phyloP scores from a whole-genome alignment of 2,113 vertebrate species.

The Coptodon rendalli region DNA sequence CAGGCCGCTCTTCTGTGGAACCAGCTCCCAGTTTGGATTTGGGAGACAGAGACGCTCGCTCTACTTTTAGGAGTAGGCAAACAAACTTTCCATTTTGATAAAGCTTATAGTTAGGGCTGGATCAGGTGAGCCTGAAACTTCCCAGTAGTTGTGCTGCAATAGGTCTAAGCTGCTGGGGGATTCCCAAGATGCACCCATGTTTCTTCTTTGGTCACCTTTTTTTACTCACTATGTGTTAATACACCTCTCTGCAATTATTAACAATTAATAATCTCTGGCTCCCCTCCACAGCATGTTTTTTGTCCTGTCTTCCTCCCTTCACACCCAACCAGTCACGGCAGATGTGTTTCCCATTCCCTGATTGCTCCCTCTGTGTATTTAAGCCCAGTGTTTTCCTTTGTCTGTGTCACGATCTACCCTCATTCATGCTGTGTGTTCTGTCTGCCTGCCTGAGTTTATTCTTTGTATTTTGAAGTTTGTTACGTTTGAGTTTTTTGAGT shows the following conservation, averaged over 20 bases:
- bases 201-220: background rate
- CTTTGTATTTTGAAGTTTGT: background rate
- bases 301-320: background rate
- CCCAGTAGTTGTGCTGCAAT: background rate
- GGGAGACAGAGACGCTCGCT: background rate
- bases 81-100: background rate
- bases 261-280: background rate
- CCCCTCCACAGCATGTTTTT: background rate
- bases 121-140: background rate
- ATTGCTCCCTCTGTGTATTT: background rate
- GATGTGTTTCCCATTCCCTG: background rate
- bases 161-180: background rate
- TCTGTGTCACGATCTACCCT: background rate
- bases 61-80: background rate
- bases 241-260: background rate
- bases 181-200: background rate
- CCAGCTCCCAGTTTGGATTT: background rate
- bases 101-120: background rate
- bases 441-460: background rate
- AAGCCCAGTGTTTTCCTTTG: background rate
- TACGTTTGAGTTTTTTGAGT: background rate
- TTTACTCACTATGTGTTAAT: background rate
- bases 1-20: background rate
- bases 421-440: background rate
- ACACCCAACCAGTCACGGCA: fast-evolving